Percentiles rank a stretch among this genome's conserved stretches.
Conservation (phyloP, 1,140 invertebrate species). For the Neodiprion virginianus region DNA sequence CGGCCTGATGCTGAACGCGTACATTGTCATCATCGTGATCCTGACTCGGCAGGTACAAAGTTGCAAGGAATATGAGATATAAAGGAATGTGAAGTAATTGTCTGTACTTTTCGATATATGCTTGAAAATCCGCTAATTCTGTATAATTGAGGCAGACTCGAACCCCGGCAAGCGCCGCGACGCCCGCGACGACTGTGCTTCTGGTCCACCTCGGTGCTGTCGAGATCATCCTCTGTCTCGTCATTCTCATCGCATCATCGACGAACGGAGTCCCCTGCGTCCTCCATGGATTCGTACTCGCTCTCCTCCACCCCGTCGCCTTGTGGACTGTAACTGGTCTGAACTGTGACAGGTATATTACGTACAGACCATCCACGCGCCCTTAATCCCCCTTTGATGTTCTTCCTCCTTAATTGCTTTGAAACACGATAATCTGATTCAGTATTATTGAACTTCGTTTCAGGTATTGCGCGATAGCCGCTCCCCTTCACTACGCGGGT, state of each 20-base stretch:
- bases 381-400: neutral
- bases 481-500: constrained; percentile 77
- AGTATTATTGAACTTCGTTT: constrained; percentile 15
- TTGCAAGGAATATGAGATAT: neutral
- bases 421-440: no score
- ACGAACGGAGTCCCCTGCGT: constrained; percentile 65
- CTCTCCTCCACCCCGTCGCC: constrained; percentile 75
- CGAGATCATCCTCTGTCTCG: constrained; percentile 70
- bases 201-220: constrained; percentile 75
- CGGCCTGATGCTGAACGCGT: constrained; percentile 67
- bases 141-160: constrained; percentile 41
- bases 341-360: constrained; percentile 71
- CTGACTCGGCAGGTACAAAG: constrained; percentile 59
- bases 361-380: neutral
- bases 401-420: neutral
- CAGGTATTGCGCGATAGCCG: constrained; percentile 76
- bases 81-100: no score
- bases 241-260: constrained; percentile 63
- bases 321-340: constrained; percentile 82
- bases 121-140: no score
- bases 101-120: no score
- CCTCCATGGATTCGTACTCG: constrained; percentile 70
- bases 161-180: constrained; percentile 64
- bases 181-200: constrained; percentile 72
- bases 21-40: constrained; percentile 65